Conservation (phyloP, 2,113 vertebrate genomes). For the Monopterus albus region DNA sequence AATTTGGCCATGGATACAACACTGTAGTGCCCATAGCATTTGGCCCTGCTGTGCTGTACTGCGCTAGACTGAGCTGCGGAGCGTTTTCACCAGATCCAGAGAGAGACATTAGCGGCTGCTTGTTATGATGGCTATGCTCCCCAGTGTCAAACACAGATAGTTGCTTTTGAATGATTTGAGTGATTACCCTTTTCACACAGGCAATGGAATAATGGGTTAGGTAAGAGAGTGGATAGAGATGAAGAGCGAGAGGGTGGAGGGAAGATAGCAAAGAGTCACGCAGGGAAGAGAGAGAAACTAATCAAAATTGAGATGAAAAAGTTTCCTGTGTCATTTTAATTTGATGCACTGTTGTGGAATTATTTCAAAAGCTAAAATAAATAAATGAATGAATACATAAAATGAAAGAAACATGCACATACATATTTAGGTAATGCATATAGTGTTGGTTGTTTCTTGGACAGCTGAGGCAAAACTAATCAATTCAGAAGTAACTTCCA, state of each 20-base stretch:
- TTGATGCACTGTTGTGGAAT: too few relatives aligned
- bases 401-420: too few relatives aligned
- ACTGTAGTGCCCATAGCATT: conserved; percentile 78
- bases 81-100: conserved; percentile 76
- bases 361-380: too few relatives aligned
- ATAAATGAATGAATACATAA: too few relatives aligned
- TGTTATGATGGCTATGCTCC: conserved; percentile 80
- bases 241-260: conserved; percentile 12
- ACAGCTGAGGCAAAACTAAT: too few relatives aligned
- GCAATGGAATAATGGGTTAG: conserved; percentile 67
- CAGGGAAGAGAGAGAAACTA: conserved; percentile 19
- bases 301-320: conserved; percentile 28
- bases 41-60: conserved; percentile 71
- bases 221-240: conserved; percentile 51
- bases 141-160: conserved; percentile 78
- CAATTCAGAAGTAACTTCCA: too few relatives aligned
- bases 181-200: conserved; percentile 75
- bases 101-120: conserved; percentile 81
- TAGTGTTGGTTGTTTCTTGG: too few relatives aligned
- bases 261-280: not conserved
- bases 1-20: conserved; percentile 76
- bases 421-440: too few relatives aligned
- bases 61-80: conserved; percentile 59
- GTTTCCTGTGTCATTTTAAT: conserved; percentile 21
- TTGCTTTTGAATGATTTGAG: conserved; percentile 81